A percentile compares a stretch with the other conserved stretches of the same genome.
phyloP scores from a whole-genome alignment of 2,888 invertebrate species.

The Drosophila mercatorum region DNA sequence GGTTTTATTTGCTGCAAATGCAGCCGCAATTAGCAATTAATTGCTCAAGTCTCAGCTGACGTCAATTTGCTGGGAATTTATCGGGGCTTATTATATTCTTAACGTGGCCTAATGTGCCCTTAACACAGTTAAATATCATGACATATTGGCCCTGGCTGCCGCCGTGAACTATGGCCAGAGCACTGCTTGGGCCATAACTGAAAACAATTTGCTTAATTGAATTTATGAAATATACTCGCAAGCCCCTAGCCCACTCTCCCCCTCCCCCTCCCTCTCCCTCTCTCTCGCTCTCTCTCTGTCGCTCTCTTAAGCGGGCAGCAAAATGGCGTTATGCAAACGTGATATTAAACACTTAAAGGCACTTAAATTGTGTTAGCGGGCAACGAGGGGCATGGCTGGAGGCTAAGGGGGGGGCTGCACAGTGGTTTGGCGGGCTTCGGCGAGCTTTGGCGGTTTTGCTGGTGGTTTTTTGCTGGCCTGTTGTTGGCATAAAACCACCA shows the following conservation, averaged over 20 bases:
- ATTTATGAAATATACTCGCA: slow-evolving; percentile 70
- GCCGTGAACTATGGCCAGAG: slow-evolving; percentile 26
- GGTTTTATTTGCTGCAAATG: neutral
- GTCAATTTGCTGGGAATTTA: slow-evolving; percentile 24
- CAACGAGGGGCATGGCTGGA: slow-evolving; percentile 2
- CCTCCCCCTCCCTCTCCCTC: neutral
- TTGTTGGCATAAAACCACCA: slow-evolving; percentile 66
- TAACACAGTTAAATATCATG: slow-evolving; percentile 32
- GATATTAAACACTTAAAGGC: slow-evolving; percentile 76
- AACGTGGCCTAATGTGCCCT: slow-evolving; percentile 15
- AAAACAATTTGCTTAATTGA: slow-evolving; percentile 70
- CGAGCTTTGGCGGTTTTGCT: slow-evolving; percentile 29
- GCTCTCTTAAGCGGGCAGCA: slow-evolving; percentile 3
- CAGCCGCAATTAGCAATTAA: slow-evolving; percentile 7
- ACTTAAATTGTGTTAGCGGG: slow-evolving; percentile 43
- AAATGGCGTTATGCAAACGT: slow-evolving; percentile 73
- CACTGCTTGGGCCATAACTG: slow-evolving; percentile 41
- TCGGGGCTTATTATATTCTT: slow-evolving; percentile 27
- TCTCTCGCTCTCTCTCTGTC: neutral
- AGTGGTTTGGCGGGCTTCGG: slow-evolving; percentile 8
- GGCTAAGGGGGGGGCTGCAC: neutral
- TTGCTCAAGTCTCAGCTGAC: neutral
- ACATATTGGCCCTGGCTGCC: slow-evolving; percentile 44
- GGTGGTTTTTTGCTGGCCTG: slow-evolving; percentile 57
- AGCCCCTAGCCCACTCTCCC: neutral